These are phyloP conservation scores for Protobothrops mucrosquamatus DNA, from an alignment of 2,113 vertebrate species.

Conservation along the genomic window DNA sequence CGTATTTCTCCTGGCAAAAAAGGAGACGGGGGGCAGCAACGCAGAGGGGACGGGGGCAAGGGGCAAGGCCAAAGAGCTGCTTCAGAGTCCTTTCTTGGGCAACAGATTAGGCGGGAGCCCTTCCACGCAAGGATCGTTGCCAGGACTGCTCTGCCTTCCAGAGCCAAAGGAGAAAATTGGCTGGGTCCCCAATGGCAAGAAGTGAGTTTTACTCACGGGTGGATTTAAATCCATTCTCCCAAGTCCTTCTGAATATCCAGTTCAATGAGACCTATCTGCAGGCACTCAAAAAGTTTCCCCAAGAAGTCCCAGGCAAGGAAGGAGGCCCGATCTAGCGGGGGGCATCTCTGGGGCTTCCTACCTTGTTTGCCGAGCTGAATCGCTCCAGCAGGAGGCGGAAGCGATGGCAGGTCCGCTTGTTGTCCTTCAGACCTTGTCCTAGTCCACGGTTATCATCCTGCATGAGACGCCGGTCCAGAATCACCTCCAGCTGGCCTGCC, in stretches of 20 bases:
- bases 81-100: too few relatives aligned
- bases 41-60: too few relatives aligned
- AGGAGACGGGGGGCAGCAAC: too few relatives aligned
- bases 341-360: conserved; percentile 43
- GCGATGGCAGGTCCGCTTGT: conserved; percentile 85
- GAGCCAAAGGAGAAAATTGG: background rate
- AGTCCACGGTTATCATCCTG: conserved; percentile 97
- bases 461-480: conserved; percentile 93
- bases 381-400: conserved; percentile 91
- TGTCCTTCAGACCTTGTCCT: conserved; percentile 97
- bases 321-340: background rate
- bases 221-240: background rate
- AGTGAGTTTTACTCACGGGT: too few relatives aligned
- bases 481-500: conserved; percentile 92
- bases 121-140: background rate
- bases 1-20: background rate
- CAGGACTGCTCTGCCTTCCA: background rate
- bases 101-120: fast-evolving
- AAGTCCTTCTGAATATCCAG: background rate
- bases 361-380: conserved; percentile 75
- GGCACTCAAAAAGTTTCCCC: too few relatives aligned
- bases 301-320: too few relatives aligned
- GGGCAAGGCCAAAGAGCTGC: background rate
- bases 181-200: background rate
- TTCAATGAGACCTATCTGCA: too few relatives aligned